Evolutionary conservation across 1,140 invertebrate genomes (phyloP).

Genomic region (Drosophila sproati): DNA sequence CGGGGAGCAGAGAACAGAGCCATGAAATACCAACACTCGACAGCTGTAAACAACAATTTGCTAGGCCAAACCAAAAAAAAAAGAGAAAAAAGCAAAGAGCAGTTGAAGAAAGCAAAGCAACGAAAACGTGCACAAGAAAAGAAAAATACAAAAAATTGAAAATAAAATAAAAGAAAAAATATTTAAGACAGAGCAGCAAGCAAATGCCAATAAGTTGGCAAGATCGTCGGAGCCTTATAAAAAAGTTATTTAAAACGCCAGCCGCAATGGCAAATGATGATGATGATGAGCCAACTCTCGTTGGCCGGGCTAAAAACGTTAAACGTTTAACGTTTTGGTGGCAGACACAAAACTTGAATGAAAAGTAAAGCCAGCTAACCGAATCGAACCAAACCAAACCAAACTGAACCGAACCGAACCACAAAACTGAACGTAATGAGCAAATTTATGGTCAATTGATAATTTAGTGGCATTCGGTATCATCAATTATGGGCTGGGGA

Average conservation of each 20-base stretch:
- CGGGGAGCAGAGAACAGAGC: slow-evolving; percentile 61
- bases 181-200: slow-evolving; percentile 36
- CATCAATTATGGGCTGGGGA: slow-evolving; percentile 77
- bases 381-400: slow-evolving; percentile 11
- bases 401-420: slow-evolving; percentile 12
- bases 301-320: slow-evolving; percentile 22
- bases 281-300: slow-evolving; percentile 59
- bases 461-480: slow-evolving; percentile 84
- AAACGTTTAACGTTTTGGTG: slow-evolving; percentile 68
- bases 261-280: slow-evolving; percentile 79
- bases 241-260: slow-evolving; percentile 81
- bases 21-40: slow-evolving; percentile 80
- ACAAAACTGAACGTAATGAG: slow-evolving; percentile 77
- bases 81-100: neutral
- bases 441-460: slow-evolving; percentile 85
- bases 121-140: slow-evolving; percentile 40
- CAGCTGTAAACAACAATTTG: slow-evolving; percentile 83
- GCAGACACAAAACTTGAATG: slow-evolving; percentile 68
- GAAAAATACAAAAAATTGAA: neutral
- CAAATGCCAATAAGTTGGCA: slow-evolving; percentile 75
- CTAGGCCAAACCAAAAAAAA: slow-evolving; percentile 11
- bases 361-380: slow-evolving; percentile 37
- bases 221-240: slow-evolving; percentile 60
- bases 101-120: slow-evolving; percentile 15
- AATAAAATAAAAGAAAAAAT: slow-evolving; percentile 10